Evolutionary conservation across 1,140 invertebrate species (phyloP).

Genomic region (Melanaphis sacchari): DNA sequence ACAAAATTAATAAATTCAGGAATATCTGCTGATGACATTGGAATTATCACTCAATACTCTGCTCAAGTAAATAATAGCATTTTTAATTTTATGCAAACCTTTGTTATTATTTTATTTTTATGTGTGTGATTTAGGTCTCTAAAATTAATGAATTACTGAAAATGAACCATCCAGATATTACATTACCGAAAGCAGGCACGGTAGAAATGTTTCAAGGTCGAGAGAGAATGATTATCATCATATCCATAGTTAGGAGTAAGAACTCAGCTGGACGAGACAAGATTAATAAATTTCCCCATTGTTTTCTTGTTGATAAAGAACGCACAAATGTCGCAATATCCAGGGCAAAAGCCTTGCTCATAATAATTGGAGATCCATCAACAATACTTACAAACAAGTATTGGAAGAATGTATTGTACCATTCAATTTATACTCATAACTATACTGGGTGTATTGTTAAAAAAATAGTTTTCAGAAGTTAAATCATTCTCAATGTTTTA

Average conservation of each 20-base stretch:
- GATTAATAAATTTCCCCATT: constrained; percentile 72
- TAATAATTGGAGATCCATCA: constrained; percentile 82
- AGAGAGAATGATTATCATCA: constrained; percentile 83
- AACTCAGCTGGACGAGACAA: constrained; percentile 66
- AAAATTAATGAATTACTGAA: constrained; percentile 76
- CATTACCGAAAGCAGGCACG: constrained; percentile 83
- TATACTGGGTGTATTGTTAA: constrained; percentile 57
- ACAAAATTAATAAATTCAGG: constrained; percentile 72
- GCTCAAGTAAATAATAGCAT: constrained; percentile 75
- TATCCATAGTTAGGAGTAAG: constrained; percentile 80
- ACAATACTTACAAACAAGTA: too few relatives aligned
- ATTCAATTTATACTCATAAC: constrained; percentile 53
- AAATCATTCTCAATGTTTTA: background rate
- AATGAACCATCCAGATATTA: constrained; percentile 67
- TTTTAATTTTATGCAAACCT: background rate
- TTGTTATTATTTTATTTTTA: background rate
- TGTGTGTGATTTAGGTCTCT: constrained; percentile 69
- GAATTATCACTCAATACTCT: constrained; percentile 91
- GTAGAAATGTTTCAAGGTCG: constrained; percentile 97
- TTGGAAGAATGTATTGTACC: too few relatives aligned
- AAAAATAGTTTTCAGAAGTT: background rate
- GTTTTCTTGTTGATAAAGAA: constrained; percentile 78
- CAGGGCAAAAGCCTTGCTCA: constrained; percentile 77
- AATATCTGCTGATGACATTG: constrained; percentile 76
- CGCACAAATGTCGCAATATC: constrained; percentile 87